Percentiles rank a stretch among this genome's conserved stretches.
Conservation (phyloP, 2,888 invertebrate genomes). For the Geotrupes spiniger region DNA sequence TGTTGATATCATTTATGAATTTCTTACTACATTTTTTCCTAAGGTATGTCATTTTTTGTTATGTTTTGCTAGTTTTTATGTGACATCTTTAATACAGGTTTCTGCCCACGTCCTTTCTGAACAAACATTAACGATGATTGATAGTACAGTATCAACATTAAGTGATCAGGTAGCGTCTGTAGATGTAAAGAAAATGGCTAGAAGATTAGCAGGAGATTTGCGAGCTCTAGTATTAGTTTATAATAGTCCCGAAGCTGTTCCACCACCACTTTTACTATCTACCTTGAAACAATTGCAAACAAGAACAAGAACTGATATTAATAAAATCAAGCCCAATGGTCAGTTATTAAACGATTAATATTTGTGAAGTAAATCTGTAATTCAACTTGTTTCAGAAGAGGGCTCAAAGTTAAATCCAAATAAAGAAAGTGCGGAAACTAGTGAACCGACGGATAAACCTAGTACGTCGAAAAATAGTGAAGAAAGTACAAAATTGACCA, state of each 20-base stretch:
- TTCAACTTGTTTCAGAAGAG: not conserved
- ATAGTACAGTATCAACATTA: constrained; percentile 61
- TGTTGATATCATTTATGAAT: constrained; percentile 81
- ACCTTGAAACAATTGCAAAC: constrained; percentile 43
- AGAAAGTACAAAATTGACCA: constrained; percentile 16
- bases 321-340: constrained; percentile 39
- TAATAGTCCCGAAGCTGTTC: constrained; percentile 47
- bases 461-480: constrained; percentile 39
- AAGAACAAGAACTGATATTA: constrained; percentile 41
- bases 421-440: constrained; percentile 11
- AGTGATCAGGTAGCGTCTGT: constrained; percentile 54
- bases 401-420: constrained; percentile 2
- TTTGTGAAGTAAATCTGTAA: not conserved
- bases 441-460: constrained; percentile 27
- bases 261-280: constrained; percentile 40
- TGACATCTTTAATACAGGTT: constrained; percentile 46
- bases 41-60: constrained; percentile 59
- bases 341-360: constrained; percentile 9
- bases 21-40: constrained; percentile 85
- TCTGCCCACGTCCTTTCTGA: constrained; percentile 61
- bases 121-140: constrained; percentile 60
- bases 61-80: constrained; percentile 9
- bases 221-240: constrained; percentile 60
- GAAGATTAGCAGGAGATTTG: constrained; percentile 56
- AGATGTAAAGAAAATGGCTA: constrained; percentile 53